These are phyloP conservation scores for Diplazon laetatorius DNA, from an alignment of 2,888 invertebrate genomes.

Conservation along the genomic window DNA sequence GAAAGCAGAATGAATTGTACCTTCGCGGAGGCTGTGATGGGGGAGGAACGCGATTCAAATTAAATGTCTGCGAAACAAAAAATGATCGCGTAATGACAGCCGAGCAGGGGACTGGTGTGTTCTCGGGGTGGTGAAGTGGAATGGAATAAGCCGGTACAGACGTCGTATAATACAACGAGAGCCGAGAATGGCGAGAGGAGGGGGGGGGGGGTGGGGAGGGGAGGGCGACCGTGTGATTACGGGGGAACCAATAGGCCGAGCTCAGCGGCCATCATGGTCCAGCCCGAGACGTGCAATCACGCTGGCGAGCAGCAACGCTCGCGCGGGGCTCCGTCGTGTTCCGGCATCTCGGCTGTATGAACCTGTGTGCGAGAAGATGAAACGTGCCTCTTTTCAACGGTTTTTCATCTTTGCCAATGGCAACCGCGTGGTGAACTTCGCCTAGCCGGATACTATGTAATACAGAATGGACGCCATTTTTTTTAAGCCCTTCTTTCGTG, in stretches of 20 bases:
- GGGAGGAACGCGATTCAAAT: conserved; percentile 77
- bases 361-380: conserved; percentile 47
- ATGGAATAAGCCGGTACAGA: conserved; percentile 47
- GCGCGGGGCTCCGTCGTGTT: conserved; percentile 47
- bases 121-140: conserved; percentile 45
- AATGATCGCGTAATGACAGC: conserved; percentile 80
- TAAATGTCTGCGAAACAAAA: conserved; percentile 78
- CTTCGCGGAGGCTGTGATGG: conserved; percentile 41
- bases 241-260: conserved; percentile 80
- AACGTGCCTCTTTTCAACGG: conserved; percentile 46
- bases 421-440: conserved; percentile 7
- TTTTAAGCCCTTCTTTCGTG: background rate
- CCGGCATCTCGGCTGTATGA: conserved; percentile 48
- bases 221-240: conserved; percentile 81
- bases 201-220: no score
- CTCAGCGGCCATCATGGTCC: conserved; percentile 82
- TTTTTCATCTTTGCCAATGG: conserved; percentile 4
- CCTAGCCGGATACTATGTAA: conserved; percentile 1
- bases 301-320: conserved; percentile 68
- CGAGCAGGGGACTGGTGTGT: conserved; percentile 67
- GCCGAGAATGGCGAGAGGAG: conserved; percentile 65
- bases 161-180: conserved; percentile 55
- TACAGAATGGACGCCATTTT: background rate
- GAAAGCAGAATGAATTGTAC: conserved; percentile 17
- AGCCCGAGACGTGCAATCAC: conserved; percentile 82